These are phyloP conservation scores for Mimumesa dahlbomi DNA, from an alignment of 2,888 invertebrate species.

Conservation along the genomic window DNA sequence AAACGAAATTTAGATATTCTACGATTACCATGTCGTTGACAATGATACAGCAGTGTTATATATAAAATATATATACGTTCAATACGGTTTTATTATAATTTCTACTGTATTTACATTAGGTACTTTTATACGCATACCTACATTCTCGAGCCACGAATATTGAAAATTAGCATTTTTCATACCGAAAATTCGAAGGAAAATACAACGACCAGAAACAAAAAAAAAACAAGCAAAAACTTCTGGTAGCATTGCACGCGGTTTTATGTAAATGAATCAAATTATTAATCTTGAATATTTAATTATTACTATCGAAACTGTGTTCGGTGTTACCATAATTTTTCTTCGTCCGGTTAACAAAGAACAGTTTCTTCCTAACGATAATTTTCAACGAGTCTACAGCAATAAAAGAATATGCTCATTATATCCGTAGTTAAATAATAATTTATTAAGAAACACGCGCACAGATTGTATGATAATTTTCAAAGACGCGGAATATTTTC, in stretches of 20 bases:
- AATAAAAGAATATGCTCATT: conserved; percentile 19
- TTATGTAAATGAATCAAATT: conserved; percentile 20
- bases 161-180: conserved; percentile 8
- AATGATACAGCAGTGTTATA: conserved; percentile 41
- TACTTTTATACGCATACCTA: conserved; percentile 51
- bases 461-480: conserved; percentile 7
- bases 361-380: conserved; percentile 5
- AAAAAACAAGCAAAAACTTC: conserved; percentile 17
- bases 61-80: conserved; percentile 30
- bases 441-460: conserved; percentile 12
- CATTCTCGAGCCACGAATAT: conserved; percentile 42
- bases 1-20: conserved; percentile 36
- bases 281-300: conserved; percentile 10
- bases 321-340: conserved; percentile 11
- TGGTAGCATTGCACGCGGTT: conserved; percentile 16
- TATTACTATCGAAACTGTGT: not conserved
- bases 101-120: conserved; percentile 48
- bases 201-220: not conserved
- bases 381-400: conserved; percentile 19
- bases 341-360: not conserved
- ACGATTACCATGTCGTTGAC: conserved; percentile 37
- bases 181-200: conserved; percentile 1
- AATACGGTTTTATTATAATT: conserved; percentile 44
- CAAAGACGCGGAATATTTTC: conserved; percentile 18
- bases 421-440: conserved; percentile 6